These are phyloP conservation scores for Phrynosoma platyrhinos DNA, from an alignment of 2,113 vertebrate genomes.

Conservation along the genomic window DNA sequence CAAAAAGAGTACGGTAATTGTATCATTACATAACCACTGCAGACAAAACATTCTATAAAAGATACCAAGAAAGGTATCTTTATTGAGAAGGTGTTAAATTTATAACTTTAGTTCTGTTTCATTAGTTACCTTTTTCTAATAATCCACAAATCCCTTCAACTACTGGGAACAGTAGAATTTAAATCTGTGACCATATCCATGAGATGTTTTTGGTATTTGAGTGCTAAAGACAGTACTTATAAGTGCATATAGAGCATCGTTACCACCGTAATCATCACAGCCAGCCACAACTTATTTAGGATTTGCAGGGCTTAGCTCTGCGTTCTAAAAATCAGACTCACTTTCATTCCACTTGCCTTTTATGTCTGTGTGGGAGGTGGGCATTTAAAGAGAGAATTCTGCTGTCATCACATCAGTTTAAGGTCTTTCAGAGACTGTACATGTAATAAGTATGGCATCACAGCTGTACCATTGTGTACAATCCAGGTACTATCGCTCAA, in stretches of 20 bases:
- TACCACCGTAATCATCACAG: background rate
- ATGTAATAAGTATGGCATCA: background rate
- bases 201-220: background rate
- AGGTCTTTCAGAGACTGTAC: background rate
- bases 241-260: background rate
- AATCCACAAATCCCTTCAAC: background rate
- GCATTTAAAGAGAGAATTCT: background rate
- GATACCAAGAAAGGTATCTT: background rate
- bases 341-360: no score
- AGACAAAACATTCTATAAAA: background rate
- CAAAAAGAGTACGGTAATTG: background rate
- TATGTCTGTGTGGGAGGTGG: no score
- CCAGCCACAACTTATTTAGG: background rate
- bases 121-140: background rate
- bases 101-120: background rate
- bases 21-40: background rate
- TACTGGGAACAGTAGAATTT: background rate
- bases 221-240: background rate
- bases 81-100: background rate
- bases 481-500: background rate
- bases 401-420: background rate
- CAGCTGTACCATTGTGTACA: background rate
- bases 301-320: background rate
- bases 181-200: background rate
- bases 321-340: background rate